Percentiles rank a stretch among this genome's conserved stretches.
phyloP scores from a whole-genome alignment of 2,113 vertebrate genomes.

The Addax nasomaculatus region DNA sequence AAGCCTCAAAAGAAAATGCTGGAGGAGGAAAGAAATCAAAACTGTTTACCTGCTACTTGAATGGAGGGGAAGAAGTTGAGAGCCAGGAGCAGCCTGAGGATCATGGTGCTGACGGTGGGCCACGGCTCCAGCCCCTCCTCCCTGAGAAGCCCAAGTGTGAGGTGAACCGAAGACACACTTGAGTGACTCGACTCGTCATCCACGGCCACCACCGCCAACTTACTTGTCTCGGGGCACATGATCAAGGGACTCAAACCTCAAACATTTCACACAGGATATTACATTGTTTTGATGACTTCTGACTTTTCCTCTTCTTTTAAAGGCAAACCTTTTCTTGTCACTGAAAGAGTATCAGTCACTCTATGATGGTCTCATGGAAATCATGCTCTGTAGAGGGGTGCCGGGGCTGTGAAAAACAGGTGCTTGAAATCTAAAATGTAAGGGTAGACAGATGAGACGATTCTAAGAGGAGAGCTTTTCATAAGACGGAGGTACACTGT shows the following conservation, averaged over 20 bases:
- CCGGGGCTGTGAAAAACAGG: neutral
- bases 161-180: neutral
- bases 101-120: constrained; percentile 71
- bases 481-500: neutral
- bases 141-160: constrained; percentile 18
- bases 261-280: constrained; percentile 76
- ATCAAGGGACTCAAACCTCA: constrained; percentile 71
- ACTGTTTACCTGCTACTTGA: constrained; percentile 78
- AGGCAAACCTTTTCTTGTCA: constrained; percentile 15
- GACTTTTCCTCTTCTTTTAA: constrained; percentile 67
- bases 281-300: constrained; percentile 75
- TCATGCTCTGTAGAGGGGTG: neutral
- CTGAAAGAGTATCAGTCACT: neutral
- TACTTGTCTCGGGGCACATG: constrained; percentile 51
- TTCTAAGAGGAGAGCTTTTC: neutral
- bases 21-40: constrained; percentile 24
- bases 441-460: neutral
- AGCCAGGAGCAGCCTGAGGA: constrained; percentile 74
- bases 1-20: neutral
- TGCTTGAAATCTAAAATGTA: neutral
- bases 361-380: neutral
- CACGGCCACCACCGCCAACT: constrained; percentile 27
- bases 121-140: constrained; percentile 56
- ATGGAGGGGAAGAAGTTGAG: constrained; percentile 77
- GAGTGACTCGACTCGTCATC: constrained; percentile 43